phyloP scores from a whole-genome alignment of 2,113 vertebrate species.

The Corythaixoides concolor region DNA sequence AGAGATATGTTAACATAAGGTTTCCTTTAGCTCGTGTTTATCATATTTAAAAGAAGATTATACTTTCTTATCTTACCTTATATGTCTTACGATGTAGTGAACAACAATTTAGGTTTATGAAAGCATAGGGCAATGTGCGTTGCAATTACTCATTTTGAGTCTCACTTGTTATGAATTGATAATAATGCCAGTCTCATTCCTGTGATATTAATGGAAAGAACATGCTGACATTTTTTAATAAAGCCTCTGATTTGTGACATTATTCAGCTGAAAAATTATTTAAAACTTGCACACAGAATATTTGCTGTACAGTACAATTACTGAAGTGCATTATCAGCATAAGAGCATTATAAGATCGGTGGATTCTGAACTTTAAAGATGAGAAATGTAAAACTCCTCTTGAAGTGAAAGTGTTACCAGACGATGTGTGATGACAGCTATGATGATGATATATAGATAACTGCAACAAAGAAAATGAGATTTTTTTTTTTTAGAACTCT shows the following conservation, averaged over 20 bases:
- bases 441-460: not conserved
- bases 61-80: not conserved
- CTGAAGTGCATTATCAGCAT: constrained; percentile 36
- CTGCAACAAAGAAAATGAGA: not conserved
- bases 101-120: not conserved
- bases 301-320: constrained; percentile 41
- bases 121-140: not conserved
- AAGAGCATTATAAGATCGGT: constrained; percentile 15
- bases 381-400: constrained; percentile 43
- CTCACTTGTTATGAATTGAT: constrained; percentile 51
- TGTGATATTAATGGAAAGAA: constrained; percentile 65
- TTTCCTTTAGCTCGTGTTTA: not conserved
- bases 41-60: constrained; percentile 20
- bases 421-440: not conserved
- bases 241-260: constrained; percentile 47
- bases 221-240: constrained; percentile 64
- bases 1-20: not conserved
- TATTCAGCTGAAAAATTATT: constrained; percentile 60
- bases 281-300: constrained; percentile 50
- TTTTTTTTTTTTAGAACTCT: not conserved
- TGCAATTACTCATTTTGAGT: not conserved
- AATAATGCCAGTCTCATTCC: constrained; percentile 63
- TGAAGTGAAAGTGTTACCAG: not conserved
- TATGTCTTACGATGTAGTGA: not conserved
- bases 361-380: constrained; percentile 54